Percentiles rank a stretch among this genome's conserved stretches.
Conservation (phyloP, 2,113 vertebrate species). For the Lutjanus erythropterus region DNA sequence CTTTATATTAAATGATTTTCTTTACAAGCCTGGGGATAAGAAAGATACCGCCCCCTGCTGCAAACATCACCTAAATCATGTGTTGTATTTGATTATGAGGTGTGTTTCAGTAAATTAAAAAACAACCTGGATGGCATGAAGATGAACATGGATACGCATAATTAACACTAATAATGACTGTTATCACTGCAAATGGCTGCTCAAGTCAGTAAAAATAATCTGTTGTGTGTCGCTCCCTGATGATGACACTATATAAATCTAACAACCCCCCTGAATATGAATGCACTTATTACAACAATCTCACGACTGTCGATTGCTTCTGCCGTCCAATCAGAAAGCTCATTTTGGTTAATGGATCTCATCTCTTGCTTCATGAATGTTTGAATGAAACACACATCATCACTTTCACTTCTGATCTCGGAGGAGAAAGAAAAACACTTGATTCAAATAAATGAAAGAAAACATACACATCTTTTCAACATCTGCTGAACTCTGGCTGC, state of each 20-base stretch:
- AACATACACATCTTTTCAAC: constrained; percentile 23
- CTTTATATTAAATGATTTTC: neutral
- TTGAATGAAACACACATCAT: constrained; percentile 14
- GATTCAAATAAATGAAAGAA: constrained; percentile 46
- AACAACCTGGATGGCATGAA: neutral
- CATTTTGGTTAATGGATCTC: constrained; percentile 22
- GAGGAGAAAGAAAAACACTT: neutral
- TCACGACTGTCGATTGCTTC: constrained; percentile 29
- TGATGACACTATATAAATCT: neutral
- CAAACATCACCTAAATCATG: neutral
- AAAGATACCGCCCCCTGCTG: neutral
- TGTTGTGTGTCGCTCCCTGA: neutral
- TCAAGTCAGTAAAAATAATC: constrained; percentile 3
- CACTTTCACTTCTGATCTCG: constrained; percentile 11
- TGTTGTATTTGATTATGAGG: neutral
- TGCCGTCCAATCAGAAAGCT: constrained; percentile 36
- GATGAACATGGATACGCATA: neutral
- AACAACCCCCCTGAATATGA: neutral
- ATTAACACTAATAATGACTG: neutral
- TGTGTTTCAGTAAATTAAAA: neutral
- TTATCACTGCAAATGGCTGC: neutral
- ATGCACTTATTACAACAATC: constrained; percentile 13
- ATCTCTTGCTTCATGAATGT: constrained; percentile 19
- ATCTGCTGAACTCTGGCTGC: constrained; percentile 45
- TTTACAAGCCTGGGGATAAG: neutral